These are phyloP conservation scores for Heliconius erato DNA, from an alignment of 2,888 invertebrate species.

Conservation along the genomic window DNA sequence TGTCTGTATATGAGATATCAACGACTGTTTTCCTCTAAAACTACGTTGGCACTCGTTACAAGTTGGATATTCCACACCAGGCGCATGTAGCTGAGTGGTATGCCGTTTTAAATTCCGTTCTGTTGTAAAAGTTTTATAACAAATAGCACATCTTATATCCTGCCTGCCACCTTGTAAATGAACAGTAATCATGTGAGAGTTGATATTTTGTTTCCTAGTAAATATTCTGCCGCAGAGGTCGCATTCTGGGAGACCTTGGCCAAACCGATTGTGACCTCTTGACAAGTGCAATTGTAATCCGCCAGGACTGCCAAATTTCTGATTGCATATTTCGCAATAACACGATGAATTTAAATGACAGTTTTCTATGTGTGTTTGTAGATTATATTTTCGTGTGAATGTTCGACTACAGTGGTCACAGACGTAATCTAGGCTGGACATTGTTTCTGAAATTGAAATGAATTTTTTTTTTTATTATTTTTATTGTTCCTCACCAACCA, in stretches of 20 bases:
- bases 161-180: constrained; percentile 66
- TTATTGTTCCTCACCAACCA: too few species aligned
- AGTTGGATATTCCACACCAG: constrained; percentile 64
- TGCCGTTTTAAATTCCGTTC: constrained; percentile 72
- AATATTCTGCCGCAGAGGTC: constrained; percentile 75
- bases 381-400: constrained; percentile 75
- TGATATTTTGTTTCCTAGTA: constrained; percentile 74
- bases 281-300: constrained; percentile 67
- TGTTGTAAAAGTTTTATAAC: constrained; percentile 69
- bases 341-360: constrained; percentile 68
- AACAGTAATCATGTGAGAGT: constrained; percentile 73
- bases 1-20: constrained; percentile 68
- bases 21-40: constrained; percentile 67
- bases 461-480: not conserved
- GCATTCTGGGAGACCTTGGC: constrained; percentile 71
- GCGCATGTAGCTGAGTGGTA: constrained; percentile 68
- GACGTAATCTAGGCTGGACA: constrained; percentile 55
- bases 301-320: constrained; percentile 66
- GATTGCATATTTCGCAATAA: constrained; percentile 69
- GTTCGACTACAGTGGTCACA: constrained; percentile 73
- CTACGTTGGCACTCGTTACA: constrained; percentile 69
- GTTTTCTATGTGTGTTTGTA: constrained; percentile 75
- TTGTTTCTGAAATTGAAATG: constrained; percentile 11
- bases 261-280: constrained; percentile 69
- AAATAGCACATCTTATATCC: constrained; percentile 64